Base-by-base conservation (phyloP, 2,888 invertebrate species). In the Acheta domesticus region DNA sequence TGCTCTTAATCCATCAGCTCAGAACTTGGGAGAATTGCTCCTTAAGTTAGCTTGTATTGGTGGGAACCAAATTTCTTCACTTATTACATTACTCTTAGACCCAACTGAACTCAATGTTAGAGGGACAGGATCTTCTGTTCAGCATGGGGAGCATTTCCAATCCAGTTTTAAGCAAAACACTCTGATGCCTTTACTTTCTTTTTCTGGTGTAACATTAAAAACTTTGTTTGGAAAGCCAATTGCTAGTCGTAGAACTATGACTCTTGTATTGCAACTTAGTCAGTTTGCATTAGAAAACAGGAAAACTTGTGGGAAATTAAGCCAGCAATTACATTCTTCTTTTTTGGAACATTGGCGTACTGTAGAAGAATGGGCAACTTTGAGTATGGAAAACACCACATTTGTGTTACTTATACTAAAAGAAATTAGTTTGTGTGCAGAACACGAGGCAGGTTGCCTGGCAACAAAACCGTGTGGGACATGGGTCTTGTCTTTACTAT, bases 141-240 rank as follows among this genome's bases (percentile, higher is more conserved):
- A 20, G 0, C 81, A 81, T 48, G 82, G 82, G 23, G 81, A 82
- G 16, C 77, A 81, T 79, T 82, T 82, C 77, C 75, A 80, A 11
- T 12, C 62, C 2, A 50, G 49, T 21, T 80, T 82, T 16, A 78
- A 77, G 16, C n/a, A 75, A 23, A 74, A 79, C n/a, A 73, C 82
- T 14, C 73, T 82, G 74, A 77, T 80, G 12, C 73, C 73, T 48
- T 75, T 82, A 49, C 74, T 81, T 16, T 12, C 16, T 21, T n/a
- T 79, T 79, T 62, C 78, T 48, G 78, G 74, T n/a, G 50, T 19
- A 62, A 62, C 62, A 62, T 62, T 62, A 62, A 8, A 62, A 62
- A n/a, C n/a, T 62, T 62, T 62, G n/a, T 62, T 62, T 62, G 62
- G n/a, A 62, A 62, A 62, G 16, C 16, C 62, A 19, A 11, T n/a